A percentile compares a stretch with the other conserved stretches of the same genome.
Evolutionary conservation across 2,888 invertebrate species (phyloP).

Genomic region (Lordiphosa fenestrarum): DNA sequence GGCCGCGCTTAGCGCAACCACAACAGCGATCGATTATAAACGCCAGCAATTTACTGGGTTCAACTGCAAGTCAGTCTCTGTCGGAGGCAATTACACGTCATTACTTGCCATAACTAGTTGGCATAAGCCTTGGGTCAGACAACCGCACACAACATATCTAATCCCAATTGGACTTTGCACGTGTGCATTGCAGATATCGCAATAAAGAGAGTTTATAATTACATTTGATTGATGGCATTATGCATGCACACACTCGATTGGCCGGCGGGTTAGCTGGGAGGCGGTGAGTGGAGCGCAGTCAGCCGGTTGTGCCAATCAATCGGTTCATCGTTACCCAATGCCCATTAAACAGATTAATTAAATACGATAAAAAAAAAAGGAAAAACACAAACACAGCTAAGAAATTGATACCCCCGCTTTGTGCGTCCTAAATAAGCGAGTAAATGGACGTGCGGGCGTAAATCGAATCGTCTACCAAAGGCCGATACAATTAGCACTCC

Average conservation of each 20-base stretch:
- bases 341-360: slow-evolving; percentile 70
- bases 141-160: slow-evolving; percentile 5
- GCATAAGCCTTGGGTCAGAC: slow-evolving; percentile 9
- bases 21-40: slow-evolving; percentile 17
- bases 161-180: slow-evolving; percentile 15
- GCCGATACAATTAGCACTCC: slow-evolving; percentile 60
- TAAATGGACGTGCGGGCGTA: slow-evolving; percentile 18
- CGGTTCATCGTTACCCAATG: slow-evolving; percentile 39
- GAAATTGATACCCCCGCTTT: slow-evolving; percentile 41
- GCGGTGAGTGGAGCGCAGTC: slow-evolving; percentile 7
- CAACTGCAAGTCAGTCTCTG: slow-evolving; percentile 23
- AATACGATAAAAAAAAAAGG: slow-evolving; percentile 56
- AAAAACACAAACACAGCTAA: slow-evolving; percentile 26
- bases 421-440: slow-evolving; percentile 6
- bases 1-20: slow-evolving; percentile 1
- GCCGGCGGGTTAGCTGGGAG: slow-evolving; percentile 21
- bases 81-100: slow-evolving; percentile 30
- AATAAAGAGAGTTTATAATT: slow-evolving; percentile 59
- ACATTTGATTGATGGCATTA: slow-evolving; percentile 69
- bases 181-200: slow-evolving; percentile 19
- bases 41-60: slow-evolving; percentile 18
- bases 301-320: slow-evolving; percentile 36
- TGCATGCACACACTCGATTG: slow-evolving; percentile 35
- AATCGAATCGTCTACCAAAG: slow-evolving; percentile 44
- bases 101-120: slow-evolving; percentile 21